Evolutionary conservation across 2,113 vertebrate genomes (phyloP), one percentile per base, ranked within the genome.

Genomic region (Rhinolophus sinicus): DNA sequence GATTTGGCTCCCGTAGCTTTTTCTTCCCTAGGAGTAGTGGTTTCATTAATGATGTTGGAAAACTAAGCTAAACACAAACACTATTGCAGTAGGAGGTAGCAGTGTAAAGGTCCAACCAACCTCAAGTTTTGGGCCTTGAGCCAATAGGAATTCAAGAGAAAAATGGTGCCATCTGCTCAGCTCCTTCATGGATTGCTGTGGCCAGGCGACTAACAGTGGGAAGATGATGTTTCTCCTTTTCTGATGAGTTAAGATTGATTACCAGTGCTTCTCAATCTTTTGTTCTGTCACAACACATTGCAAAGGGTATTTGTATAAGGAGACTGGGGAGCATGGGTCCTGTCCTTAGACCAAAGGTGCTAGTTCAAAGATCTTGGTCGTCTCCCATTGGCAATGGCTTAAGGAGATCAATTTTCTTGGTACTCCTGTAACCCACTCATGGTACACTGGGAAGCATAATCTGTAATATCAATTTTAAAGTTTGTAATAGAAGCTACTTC

Each of bases 41-140:
- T 90, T 97, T 98, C 96, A 97, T 97, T 98, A 98, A 96, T 91
- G 82, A 92, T 73, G 58, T 94, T 98, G 93, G 70, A 82, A 98
- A 97, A 94, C 69, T 96, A 96, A 98, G 87, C 87, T 96, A 90
- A 77, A 64, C 89, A 96, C 89, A 95, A 70, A 87, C 95, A 40
- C 93, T 75, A 92, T 87, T 92, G 62, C 93, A 94, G 97, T 97
- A 90, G 97, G 95, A 76, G 70, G 82, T 35, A 85, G 21, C 47
- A 65, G 19, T 35, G 67, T n/a, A 47, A 91, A 93, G 58, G 19
- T 35, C 69, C 38, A 64, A 18, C 62, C 38, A 64, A 18, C 70
- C 60, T 95, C 15, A 40, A 19, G 52, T 80, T 95, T 70, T 56
- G 60, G 82, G 67, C 60, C 6, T 76, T 33, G 8, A 44, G 94